Base-by-base conservation (phyloP, 1,140 invertebrate species). In the Hyles vespertilio region DNA sequence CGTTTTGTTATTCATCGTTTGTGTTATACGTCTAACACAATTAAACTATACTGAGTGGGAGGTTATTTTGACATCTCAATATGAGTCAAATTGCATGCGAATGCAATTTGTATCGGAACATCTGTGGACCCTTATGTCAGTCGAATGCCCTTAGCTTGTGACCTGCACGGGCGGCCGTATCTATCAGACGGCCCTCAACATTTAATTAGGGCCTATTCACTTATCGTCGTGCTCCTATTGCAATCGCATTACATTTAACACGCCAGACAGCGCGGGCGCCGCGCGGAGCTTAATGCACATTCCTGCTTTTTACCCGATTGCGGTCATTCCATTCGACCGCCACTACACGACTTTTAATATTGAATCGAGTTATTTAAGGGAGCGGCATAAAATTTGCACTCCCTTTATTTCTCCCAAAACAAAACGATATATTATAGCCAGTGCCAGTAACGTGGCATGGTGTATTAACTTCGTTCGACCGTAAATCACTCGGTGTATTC, bases 191-290 rank as follows among this genome's bases (percentile, higher is more conserved):
- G 59, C 77, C 47, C 72, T 74, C 69, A 58, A 62, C 47, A 58
- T 75, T 78, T 81, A 83, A 81, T 79, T 79, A 81, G 74, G 49
- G 51, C 65, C 75, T 79, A 83, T 83, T 82, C 76, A 82, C 68
- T 77, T 79, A 77, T 80, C 77, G 65, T 69, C 74, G 61, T 72
- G 67, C 78, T 78, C 70, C 70, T 61, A 72, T 79, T 77, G 64
- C 67, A 61, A 74, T 79, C 74, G 68, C 68, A 70, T 75, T 76
- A 73, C 68, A 70, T 80, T 81, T 78, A 70, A 51, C 70, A 79
- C 70, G 77, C 56, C 73, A 53, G 63, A 56, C 6, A 74, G 67
- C 65, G 65, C 75, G 52, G 58, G 60, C 71, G 75, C 69, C 62
- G 69, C 52, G 68, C 65, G 63, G 51, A 54, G 50, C 63, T 72